Conservation (phyloP, 1,140 invertebrate species). For the Drosophila ercepeae region DNA sequence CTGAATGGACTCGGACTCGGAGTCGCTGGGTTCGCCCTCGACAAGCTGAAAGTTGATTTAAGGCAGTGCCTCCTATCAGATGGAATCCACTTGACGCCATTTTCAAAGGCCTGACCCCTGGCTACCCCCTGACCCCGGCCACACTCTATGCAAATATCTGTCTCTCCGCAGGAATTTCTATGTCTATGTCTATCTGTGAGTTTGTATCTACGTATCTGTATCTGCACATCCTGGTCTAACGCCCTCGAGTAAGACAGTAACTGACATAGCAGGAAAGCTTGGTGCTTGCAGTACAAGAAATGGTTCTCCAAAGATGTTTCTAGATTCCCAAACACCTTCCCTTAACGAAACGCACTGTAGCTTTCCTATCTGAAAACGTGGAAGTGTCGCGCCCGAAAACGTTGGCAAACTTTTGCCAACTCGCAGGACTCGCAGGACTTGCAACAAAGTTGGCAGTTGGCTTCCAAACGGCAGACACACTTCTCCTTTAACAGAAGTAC, state of each 20-base stretch:
- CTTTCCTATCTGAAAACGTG: neutral
- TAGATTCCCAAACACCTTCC: neutral
- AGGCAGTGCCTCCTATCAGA: conserved; percentile 19
- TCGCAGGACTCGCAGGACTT: neutral
- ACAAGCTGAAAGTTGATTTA: conserved; percentile 12
- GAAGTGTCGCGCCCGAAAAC: conserved; percentile 4
- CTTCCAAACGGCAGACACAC: conserved; percentile 1
- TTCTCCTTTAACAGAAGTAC: neutral
- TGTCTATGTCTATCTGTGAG: neutral
- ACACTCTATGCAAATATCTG: conserved; percentile 25
- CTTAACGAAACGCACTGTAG: neutral
- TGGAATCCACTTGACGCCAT: conserved; percentile 40
- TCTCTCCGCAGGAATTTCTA: neutral
- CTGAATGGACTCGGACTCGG: neutral
- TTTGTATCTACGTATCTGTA: conserved; percentile 11
- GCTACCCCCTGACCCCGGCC: conserved; percentile 23
- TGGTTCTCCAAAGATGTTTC: too few relatives aligned
- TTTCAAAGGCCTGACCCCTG: conserved; percentile 12
- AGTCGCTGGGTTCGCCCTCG: neutral
- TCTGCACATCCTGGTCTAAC: conserved; percentile 16
- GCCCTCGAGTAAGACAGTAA: conserved; percentile 24
- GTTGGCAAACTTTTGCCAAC: neutral
- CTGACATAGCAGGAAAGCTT: conserved; percentile 1
- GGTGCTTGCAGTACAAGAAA: neutral
- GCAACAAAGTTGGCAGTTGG: conserved; percentile 1